These are phyloP conservation scores for Argynnis bischoffii DNA, from an alignment of 2,888 invertebrate species.

Conservation along the genomic window DNA sequence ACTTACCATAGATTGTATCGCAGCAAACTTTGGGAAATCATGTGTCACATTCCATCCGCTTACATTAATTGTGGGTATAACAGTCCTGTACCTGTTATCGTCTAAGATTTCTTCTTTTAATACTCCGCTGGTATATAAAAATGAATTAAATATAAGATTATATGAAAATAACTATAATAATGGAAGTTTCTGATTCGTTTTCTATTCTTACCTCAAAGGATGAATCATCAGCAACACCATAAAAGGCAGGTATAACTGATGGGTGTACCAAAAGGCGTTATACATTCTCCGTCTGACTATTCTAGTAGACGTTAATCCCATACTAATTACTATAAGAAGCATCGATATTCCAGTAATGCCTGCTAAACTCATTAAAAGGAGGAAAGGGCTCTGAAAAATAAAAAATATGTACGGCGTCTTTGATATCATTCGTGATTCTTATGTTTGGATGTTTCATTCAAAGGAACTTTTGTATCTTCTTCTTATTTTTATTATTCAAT, in stretches of 20 bases:
- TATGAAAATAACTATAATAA: neutral
- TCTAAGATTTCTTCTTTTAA: constrained; percentile 66
- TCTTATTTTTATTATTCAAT: too few species aligned
- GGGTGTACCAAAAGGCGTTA: constrained; percentile 81
- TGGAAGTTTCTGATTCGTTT: neutral
- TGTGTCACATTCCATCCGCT: constrained; percentile 40
- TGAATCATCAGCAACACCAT: constrained; percentile 76
- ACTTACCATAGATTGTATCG: constrained; percentile 72
- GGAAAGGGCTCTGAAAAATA: constrained; percentile 66
- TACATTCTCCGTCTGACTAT: constrained; percentile 69
- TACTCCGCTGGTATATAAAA: constrained; percentile 62
- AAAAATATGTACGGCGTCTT: neutral
- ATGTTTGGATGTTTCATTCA: too few species aligned
- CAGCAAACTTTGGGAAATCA: constrained; percentile 55
- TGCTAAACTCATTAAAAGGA: constrained; percentile 60
- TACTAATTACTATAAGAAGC: constrained; percentile 67
- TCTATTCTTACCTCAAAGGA: constrained; percentile 73
- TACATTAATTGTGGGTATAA: constrained; percentile 51
- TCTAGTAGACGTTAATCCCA: constrained; percentile 72
- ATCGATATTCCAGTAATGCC: constrained; percentile 77
- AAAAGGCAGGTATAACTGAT: constrained; percentile 75
- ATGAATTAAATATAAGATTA: neutral
- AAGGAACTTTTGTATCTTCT: too few species aligned
- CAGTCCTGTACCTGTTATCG: constrained; percentile 48
- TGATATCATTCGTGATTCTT: neutral